These are phyloP conservation scores for Calameuta idolon DNA, from an alignment of 2,888 invertebrate species.

Conservation along the genomic window DNA sequence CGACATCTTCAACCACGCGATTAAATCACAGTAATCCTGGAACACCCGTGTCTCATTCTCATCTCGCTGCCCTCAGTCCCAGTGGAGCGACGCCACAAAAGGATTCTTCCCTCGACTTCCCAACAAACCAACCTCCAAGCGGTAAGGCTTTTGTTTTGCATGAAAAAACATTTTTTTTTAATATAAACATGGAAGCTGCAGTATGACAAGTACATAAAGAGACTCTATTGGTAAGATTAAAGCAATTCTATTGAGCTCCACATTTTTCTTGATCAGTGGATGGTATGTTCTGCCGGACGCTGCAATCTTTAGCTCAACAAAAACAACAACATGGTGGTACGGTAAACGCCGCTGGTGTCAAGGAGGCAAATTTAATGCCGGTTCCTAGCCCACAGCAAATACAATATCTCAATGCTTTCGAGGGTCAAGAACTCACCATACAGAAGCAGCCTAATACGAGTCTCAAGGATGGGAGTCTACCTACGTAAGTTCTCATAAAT, in stretches of 20 bases:
- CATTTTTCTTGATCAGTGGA: constrained; percentile 67
- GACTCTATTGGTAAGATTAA: constrained; percentile 2
- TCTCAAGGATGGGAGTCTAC: constrained; percentile 80
- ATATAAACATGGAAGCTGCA: neutral
- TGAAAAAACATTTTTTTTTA: neutral
- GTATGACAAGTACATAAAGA: neutral
- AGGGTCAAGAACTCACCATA: constrained; percentile 95
- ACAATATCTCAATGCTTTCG: constrained; percentile 94
- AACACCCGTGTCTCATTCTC: constrained; percentile 74
- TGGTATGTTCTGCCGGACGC: constrained; percentile 75
- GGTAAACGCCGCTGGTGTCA: constrained; percentile 68
- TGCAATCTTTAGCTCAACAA: constrained; percentile 75
- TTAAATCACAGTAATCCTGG: constrained; percentile 79
- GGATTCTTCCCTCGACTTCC: constrained; percentile 59
- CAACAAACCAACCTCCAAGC: constrained; percentile 66
- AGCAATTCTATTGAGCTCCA: constrained; percentile 13
- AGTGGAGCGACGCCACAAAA: constrained; percentile 60
- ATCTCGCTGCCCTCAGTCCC: constrained; percentile 62
- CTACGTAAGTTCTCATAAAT: constrained; percentile 74
- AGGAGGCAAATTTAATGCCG: constrained; percentile 93
- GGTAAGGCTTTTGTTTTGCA: constrained; percentile 50
- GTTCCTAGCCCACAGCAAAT: constrained; percentile 97
- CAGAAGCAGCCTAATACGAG: constrained; percentile 96
- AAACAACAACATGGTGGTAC: constrained; percentile 67
- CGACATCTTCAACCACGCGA: constrained; percentile 55